phyloP scores from a whole-genome alignment of 2,888 invertebrate species.

The Agonopterix subpropinquella region DNA sequence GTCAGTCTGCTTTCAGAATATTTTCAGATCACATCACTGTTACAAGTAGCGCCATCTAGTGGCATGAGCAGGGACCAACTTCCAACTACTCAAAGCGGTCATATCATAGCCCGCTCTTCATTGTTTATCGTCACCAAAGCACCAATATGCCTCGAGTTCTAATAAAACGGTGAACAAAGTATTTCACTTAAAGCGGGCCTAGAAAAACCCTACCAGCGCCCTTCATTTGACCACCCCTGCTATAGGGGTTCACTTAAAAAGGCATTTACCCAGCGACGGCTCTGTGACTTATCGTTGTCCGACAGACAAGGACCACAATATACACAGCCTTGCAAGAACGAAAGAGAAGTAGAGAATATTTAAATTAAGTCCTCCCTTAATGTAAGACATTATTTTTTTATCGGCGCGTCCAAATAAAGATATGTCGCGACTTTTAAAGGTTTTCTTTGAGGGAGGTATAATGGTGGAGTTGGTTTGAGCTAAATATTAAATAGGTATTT shows the following conservation, averaged over 20 bases:
- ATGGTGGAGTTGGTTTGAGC: neutral
- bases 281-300: constrained; percentile 52
- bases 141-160: no score
- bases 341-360: constrained; percentile 52
- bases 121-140: no score
- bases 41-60: no score
- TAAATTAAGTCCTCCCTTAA: constrained; percentile 70
- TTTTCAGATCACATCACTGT: no score
- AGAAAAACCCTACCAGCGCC: constrained; percentile 24
- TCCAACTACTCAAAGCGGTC: no score
- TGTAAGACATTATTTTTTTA: constrained; percentile 73
- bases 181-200: no score
- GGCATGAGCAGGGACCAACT: no score
- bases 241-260: constrained; percentile 60
- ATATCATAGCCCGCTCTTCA: no score
- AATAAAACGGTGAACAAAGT: no score
- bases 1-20: no score
- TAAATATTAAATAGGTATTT: no score
- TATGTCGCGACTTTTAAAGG: constrained; percentile 40
- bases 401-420: constrained; percentile 63
- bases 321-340: constrained; percentile 6
- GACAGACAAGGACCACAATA: constrained; percentile 30
- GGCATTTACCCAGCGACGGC: constrained; percentile 50
- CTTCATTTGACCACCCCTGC: constrained; percentile 9
- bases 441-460: constrained; percentile 21